Evolutionary conservation across 64 coral and sea anemone genomes (phyloP), one percentile per base, ranked within the genome.

Genomic region (Stichodactyla mertensii): DNA sequence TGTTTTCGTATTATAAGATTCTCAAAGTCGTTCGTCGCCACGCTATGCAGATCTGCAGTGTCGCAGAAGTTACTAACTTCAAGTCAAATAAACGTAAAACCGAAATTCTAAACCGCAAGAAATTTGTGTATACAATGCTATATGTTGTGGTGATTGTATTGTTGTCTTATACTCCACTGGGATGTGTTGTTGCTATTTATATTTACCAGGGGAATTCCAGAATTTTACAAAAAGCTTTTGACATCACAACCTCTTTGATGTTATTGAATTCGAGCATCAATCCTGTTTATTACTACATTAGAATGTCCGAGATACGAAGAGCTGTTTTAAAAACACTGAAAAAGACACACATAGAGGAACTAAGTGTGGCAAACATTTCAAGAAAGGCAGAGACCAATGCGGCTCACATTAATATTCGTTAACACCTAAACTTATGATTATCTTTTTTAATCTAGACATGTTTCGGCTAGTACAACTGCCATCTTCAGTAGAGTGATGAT

Each of bases 291-390:
- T 69, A 69, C 64, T 69, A 24, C n/a, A n/a, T 69, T 20, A 69
- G 64, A 69, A 69, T 69, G 19, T 4, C 64, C 5, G 64, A 69
- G 19, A 6, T 69, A 69, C 4, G 64, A 69, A 69, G 19, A 69
- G 64, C 64, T 69, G 64, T 69, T 69, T 69, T 22, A 22, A 69
- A 69, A 69, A 69, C 64, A 69, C 64, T 69, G 19, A 69, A 69
- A 69, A 69, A 69, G 64, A 69, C 18, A 5, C 64, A 20, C n/a
- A 7, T 69, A 26, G 64, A 24, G 19, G 20, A 69, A 0, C 6
- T n/a, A 6, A 67, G 64, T 67, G 64, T 58, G 14, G 56, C 6
- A n/a, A 69, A 69, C 64, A 69, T 23, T 69, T 22, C 64, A 69
- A 69, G 64, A 23, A 69, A 20, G 4, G 4, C 56, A 23, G 64